Base-by-base conservation (phyloP, 92 coral and sea anemone species). In the Epizoanthus illoricatus region DNA sequence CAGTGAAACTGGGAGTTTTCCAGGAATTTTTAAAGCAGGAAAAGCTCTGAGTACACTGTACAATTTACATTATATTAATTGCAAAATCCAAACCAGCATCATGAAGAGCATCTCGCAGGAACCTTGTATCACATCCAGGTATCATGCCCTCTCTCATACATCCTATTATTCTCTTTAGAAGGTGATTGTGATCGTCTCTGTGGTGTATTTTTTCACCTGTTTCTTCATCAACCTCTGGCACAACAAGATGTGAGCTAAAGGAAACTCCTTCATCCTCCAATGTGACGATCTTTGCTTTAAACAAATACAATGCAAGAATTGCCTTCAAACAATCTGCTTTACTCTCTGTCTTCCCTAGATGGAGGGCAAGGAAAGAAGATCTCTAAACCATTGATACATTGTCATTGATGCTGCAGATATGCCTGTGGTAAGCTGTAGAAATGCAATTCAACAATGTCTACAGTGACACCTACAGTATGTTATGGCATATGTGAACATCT, bases 121-220 rank as follows among this genome's bases (percentile, higher is more conserved):
- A 76, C n/a, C 66, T 59, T 33, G 86, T 52, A 54, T 86, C 84
- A 3, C 85, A 24, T 0, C 88, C 90, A n/a, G 90, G 90, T 33
- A 91, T 88, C 47, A 60, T 55, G n/a, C 88, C 94, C 67, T 71
- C 91, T 45, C 90, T 75, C 24, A 91, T 87, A 63, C 85, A 78
- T 16, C 43, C 28, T 7, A 71, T 41, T 39, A 84, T 86, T 8
- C 90, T 57, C 64, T 91, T 91, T 1, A 88, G 84, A n/a, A 91
- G 84, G 65, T 91, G 92, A 55, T 88, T 91, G 74, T 88, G 92
- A 61, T 91, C 90, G 76, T 89, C 92, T 65, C 79, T 49, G 23
- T 88, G 88, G 52, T 87, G 91, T 49, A 88, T 73, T 43, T n/a
- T 39, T 47, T 90, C 94, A 7, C 74, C 76, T 9, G 89, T 75